Evolutionary conservation across 2,888 invertebrate species (phyloP), one percentile per base, ranked within the genome.

Genomic region (Ceramica pisi): DNA sequence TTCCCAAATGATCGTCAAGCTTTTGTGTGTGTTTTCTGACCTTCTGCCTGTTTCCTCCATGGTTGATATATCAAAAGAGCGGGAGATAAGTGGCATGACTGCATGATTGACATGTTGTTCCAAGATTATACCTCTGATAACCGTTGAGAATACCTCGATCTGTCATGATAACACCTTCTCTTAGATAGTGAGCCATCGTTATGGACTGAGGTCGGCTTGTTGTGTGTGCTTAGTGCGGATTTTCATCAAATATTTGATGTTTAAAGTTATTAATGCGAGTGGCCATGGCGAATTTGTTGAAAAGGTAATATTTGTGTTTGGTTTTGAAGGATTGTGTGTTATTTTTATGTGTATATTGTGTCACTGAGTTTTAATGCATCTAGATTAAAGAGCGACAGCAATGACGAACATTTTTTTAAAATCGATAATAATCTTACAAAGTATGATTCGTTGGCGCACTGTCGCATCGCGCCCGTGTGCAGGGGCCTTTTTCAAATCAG

Each of bases 71-170:
- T 77, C 82, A 73, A 69, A 81, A 35, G 60, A 71, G 71, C 41
- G 55, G 64, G 67, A 83, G 85, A 86, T 87, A 84, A 81, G 71
- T 71, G 71, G 72, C 84, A 84, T 82, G 87, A 86, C 88, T 73
- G 79, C 71, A 87, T 92, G 95, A 94, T 92, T 94, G 95, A 94
- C 95, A 90, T 93, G 93, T 91, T 92, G 92, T 92, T 92, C 85
- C 81, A 82, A 93, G 92, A 94, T 92, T 85, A 81, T 62, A 68
- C 74, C 88, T 64, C 75, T 75, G 75, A 84, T 83, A 87, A 86
- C 84, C 75, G 87, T 85, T 86, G 87, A 90, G 89, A 91, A 88
- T 90, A 89, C 88, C 88, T 89, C 90, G 92, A 94, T 93, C 92
- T 94, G 93, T 94, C 93, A 92, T 86, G 95, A 95, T 95, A 95